Conservation (phyloP, 2,113 vertebrate genomes). For the Amblyornis subalaris region DNA sequence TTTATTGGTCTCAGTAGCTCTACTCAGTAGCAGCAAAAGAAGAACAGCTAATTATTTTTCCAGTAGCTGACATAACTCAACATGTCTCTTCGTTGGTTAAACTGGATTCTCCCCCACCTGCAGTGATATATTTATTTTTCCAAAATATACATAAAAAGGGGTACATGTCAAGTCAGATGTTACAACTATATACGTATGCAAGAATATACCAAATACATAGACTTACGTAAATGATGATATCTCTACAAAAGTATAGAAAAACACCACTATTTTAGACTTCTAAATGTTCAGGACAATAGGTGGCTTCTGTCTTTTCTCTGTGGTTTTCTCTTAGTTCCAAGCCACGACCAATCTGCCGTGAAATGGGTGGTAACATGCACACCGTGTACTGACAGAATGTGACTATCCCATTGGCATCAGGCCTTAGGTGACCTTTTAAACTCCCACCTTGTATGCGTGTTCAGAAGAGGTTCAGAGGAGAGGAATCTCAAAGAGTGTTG, state of each 20-base stretch:
- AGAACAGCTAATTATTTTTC: background rate
- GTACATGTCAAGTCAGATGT: background rate
- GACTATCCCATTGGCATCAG: background rate
- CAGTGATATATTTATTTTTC: background rate
- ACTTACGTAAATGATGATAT: background rate
- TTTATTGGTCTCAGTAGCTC: background rate
- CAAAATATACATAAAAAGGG: background rate
- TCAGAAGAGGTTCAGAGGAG: background rate
- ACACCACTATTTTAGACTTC: background rate
- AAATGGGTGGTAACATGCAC: background rate
- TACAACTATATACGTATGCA: background rate
- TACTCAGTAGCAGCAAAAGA: background rate
- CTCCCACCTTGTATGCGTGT: background rate
- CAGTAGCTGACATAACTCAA: background rate
- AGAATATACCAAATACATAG: background rate
- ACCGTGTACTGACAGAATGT: background rate
- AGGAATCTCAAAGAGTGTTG: background rate
- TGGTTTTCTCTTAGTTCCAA: background rate
- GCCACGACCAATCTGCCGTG: accelerated
- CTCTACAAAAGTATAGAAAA: background rate
- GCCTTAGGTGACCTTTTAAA: background rate
- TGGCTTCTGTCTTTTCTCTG: background rate
- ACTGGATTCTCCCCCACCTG: background rate
- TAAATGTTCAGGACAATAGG: background rate
- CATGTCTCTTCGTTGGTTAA: background rate